These are phyloP conservation scores for Sus cebifrons DNA, from an alignment of 2,797 vertebrate genomes.

Conservation along the genomic window DNA sequence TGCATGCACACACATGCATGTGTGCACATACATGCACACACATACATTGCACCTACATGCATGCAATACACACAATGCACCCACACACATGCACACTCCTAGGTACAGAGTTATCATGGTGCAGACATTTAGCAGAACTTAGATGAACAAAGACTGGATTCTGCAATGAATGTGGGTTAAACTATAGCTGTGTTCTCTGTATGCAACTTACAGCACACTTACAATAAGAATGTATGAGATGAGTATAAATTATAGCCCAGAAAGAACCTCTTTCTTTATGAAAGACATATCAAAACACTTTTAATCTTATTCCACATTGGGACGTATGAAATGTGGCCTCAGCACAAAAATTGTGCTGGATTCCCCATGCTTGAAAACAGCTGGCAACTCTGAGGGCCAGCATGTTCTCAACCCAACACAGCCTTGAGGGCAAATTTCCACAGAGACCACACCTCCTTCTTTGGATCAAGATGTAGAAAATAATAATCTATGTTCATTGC, in stretches of 20 bases:
- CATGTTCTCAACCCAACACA: not conserved
- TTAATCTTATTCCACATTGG: not conserved
- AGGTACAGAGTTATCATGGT: not conserved
- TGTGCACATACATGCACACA: too few species aligned
- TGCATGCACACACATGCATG: too few species aligned
- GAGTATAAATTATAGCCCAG: not conserved
- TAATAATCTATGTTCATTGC: not conserved
- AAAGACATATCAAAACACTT: not conserved
- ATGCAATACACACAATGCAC: too few species aligned
- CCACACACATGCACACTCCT: not conserved
- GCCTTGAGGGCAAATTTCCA: accelerated
- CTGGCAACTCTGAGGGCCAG: not conserved
- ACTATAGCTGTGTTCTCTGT: accelerated
- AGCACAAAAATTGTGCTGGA: not conserved
- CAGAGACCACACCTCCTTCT: not conserved
- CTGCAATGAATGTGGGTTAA: not conserved
- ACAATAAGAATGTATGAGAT: not conserved
- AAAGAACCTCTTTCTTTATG: not conserved
- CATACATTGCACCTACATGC: too few species aligned
- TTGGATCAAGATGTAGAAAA: not conserved
- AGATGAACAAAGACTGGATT: not conserved
- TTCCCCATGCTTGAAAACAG: not conserved
- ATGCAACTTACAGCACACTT: not conserved
- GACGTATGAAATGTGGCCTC: not conserved
- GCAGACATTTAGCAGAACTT: not conserved